These are phyloP conservation scores for Scelioninae gen. 2 DNA, from an alignment of 2,888 invertebrate genomes.

Conservation along the genomic window DNA sequence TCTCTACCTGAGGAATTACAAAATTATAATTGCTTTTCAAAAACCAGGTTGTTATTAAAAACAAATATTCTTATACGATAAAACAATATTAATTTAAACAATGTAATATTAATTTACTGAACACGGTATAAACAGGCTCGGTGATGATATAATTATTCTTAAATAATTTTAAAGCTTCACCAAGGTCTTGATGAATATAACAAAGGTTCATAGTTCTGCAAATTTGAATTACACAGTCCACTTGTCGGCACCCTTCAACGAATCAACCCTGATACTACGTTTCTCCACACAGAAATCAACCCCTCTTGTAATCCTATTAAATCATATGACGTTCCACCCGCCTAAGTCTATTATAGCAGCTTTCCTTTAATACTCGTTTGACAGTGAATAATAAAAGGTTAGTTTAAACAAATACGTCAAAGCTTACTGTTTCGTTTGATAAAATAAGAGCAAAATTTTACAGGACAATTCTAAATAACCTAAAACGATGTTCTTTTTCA, in stretches of 20 bases:
- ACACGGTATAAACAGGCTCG: no score
- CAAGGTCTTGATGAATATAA: constrained; percentile 43
- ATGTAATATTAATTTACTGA: no score
- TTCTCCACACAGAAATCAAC: constrained; percentile 57
- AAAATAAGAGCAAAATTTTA: no score
- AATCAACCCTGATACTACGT: constrained; percentile 58
- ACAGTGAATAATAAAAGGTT: constrained; percentile 50
- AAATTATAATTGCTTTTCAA: no score
- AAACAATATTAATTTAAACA: no score
- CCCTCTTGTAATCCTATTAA: constrained; percentile 58
- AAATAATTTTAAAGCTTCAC: constrained; percentile 45
- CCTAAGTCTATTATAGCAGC: constrained; percentile 56
- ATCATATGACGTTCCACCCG: constrained; percentile 55
- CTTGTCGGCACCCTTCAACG: constrained; percentile 58
- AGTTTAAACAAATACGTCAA: constrained; percentile 45
- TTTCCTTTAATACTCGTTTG: constrained; percentile 53
- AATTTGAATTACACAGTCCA: constrained; percentile 58
- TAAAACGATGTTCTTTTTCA: no score
- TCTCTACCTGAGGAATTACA: no score
- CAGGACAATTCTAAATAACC: no score
- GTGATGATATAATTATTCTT: constrained; percentile 19
- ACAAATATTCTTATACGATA: no score
- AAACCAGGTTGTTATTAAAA: no score
- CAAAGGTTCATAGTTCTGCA: constrained; percentile 58
- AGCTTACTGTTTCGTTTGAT: not conserved